Percentiles rank a stretch among this genome's conserved stretches.
Conservation (phyloP, 92 coral and sea anemone genomes). For the Epizoanthus fatuus region DNA sequence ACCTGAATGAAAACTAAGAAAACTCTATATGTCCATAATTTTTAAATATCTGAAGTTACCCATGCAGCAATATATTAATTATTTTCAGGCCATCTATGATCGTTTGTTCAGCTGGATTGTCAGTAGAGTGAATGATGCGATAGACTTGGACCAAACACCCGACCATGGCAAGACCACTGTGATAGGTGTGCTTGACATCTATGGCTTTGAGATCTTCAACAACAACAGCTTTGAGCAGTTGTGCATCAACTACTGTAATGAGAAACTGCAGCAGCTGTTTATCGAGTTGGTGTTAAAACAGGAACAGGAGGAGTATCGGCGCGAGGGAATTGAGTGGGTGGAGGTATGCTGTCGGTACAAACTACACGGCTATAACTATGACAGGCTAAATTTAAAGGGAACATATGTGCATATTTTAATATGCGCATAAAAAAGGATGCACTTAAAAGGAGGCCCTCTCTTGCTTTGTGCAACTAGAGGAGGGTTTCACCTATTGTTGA, state of each 20-base stretch:
- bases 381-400: too few species aligned
- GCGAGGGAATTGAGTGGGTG: conserved; percentile 98
- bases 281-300: conserved; percentile 95
- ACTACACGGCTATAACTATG: too few species aligned
- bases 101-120: conserved; percentile 97
- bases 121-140: conserved; percentile 84
- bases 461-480: too few species aligned
- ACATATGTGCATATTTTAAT: too few species aligned
- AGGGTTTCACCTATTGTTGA: too few species aligned
- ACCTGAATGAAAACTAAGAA: not conserved
- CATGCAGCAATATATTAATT: not conserved
- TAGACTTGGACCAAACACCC: conserved; percentile 85
- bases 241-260: conserved; percentile 96
- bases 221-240: conserved; percentile 95
- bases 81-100: conserved; percentile 94
- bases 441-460: too few species aligned
- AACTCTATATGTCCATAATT: too few species aligned
- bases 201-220: conserved; percentile 97
- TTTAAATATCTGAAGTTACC: not conserved
- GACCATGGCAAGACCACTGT: conserved; percentile 95
- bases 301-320: conserved; percentile 95
- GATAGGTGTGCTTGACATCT: conserved; percentile 97
- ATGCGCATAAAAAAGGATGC: too few species aligned
- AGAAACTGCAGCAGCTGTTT: conserved; percentile 96
- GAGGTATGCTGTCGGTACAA: conserved; percentile 68